A percentile compares a stretch with the other conserved stretches of the same genome.
Evolutionary conservation across 2,888 invertebrate species (phyloP).

Genomic region (Napeogenes sylphis): DNA sequence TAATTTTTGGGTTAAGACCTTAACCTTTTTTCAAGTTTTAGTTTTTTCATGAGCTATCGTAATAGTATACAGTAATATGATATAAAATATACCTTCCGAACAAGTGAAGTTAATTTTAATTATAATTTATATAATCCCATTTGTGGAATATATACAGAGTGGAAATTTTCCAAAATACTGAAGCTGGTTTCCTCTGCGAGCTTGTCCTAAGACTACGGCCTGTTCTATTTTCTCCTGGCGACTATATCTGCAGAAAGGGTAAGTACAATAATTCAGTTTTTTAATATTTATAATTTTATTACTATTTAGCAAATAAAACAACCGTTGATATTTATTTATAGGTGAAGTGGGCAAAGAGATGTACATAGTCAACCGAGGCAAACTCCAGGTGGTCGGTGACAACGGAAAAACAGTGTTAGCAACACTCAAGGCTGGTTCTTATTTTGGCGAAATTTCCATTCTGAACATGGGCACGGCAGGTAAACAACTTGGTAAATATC

Average conservation of each 20-base stretch:
- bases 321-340: conserved; percentile 57
- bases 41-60: no score
- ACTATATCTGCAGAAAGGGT: conserved; percentile 99
- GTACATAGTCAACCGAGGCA: conserved; percentile 99
- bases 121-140: no score
- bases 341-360: conserved; percentile 99
- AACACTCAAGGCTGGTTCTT: conserved; percentile 98
- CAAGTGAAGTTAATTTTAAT: no score
- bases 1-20: neutral
- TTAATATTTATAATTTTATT: neutral
- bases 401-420: conserved; percentile 97
- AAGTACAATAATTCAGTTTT: conserved; percentile 28
- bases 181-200: conserved; percentile 98
- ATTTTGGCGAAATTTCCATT: conserved; percentile 99
- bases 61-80: no score
- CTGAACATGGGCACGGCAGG: conserved; percentile 99
- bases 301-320: neutral
- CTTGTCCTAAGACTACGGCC: conserved; percentile 95
- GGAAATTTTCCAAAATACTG: conserved; percentile 99
- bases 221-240: conserved; percentile 98
- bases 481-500: conserved; percentile 97
- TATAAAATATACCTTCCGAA: no score
- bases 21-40: neutral
- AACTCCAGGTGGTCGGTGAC: conserved; percentile 95
- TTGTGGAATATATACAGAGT: conserved; percentile 76